Percentiles rank a stretch among this genome's conserved stretches.
These are phyloP conservation scores for Pteronotus mesoamericanus DNA, from an alignment of 2,797 vertebrate genomes.

Conservation along the genomic window DNA sequence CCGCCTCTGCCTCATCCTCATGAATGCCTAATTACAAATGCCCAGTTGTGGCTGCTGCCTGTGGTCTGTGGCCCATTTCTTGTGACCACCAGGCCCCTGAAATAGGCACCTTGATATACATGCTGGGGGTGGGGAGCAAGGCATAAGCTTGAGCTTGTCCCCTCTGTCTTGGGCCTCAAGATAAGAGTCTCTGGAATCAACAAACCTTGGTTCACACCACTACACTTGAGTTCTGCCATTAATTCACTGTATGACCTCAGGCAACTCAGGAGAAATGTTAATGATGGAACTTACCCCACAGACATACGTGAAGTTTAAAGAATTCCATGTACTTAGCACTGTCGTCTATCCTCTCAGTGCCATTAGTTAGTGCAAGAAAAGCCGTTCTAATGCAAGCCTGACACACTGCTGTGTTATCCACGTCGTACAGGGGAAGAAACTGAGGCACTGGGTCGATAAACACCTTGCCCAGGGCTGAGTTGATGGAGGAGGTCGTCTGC, in stretches of 20 bases:
- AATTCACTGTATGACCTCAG: not conserved
- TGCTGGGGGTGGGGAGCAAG: fast-evolving
- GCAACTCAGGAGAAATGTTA: not conserved
- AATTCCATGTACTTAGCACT: fast-evolving
- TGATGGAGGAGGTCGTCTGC: not conserved
- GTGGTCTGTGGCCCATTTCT: not conserved
- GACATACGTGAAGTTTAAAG: not conserved
- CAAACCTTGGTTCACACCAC: not conserved
- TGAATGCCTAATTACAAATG: too few relatives aligned
- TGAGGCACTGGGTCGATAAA: not conserved
- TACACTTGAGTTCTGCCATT: not conserved
- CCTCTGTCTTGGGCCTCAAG: not conserved
- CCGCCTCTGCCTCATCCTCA: not conserved
- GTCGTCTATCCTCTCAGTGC: fast-evolving
- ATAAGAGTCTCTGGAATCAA: not conserved
- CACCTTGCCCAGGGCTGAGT: not conserved
- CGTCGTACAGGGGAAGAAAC: not conserved
- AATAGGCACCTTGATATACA: not conserved
- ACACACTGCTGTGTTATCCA: not conserved
- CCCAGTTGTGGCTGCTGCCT: not conserved
- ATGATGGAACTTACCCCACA: not conserved
- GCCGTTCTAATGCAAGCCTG: not conserved
- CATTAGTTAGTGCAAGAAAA: too few relatives aligned
- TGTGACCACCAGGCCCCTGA: not conserved
- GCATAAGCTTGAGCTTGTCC: not conserved